Base-by-base conservation (phyloP, 2,797 vertebrate species). In the Gallirallus australis region DNA sequence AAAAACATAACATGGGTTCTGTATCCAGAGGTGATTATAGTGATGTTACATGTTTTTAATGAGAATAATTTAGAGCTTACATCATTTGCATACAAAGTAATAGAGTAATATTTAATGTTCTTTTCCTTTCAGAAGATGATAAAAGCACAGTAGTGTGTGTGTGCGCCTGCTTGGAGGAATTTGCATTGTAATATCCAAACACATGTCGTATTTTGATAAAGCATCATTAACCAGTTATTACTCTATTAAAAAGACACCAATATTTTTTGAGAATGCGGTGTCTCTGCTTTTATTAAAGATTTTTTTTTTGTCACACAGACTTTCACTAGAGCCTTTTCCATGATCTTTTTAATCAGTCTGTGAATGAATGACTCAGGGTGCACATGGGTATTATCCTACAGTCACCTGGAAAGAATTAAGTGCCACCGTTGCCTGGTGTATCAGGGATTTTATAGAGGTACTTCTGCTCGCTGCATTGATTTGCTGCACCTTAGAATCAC, bases 401-500 rank as follows among this genome's bases (percentile, higher is more conserved):
- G 31, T 91, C 69, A 70, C 86, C 90, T 95, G 71, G 63, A 50
- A 20, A 64, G 84, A 94, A 83, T 80, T 82, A 63, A 75, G 69
- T 88, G 87, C 50, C 59, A 47, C 78, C 63, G 25, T 27, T 0
- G 56, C 40, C 77, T 63, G 3, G 27, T 50, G 23, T 50, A 30
- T 52, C 28, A 28, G 45, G 45, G 73, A 54, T 82, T 82, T 86
- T 60, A 28, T 52, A 66, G 35, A 92, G 60, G 53, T 54, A 37
- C 75, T 82, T 70, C 33, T 92, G 69, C 77, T 77, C 86, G 65
- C 61, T 87, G 24, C 92, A 89, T 76, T 59, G 92, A 89, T 88
- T 90, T 83, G 78, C 48, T 92, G 81, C 73, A 73, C 48, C 68
- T 96, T 84, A 82, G 64, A 82, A 91, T 93, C 81, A 64, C 86